These are phyloP conservation scores for Solenopsis fugax DNA, from an alignment of 1,140 invertebrate genomes.

Conservation along the genomic window DNA sequence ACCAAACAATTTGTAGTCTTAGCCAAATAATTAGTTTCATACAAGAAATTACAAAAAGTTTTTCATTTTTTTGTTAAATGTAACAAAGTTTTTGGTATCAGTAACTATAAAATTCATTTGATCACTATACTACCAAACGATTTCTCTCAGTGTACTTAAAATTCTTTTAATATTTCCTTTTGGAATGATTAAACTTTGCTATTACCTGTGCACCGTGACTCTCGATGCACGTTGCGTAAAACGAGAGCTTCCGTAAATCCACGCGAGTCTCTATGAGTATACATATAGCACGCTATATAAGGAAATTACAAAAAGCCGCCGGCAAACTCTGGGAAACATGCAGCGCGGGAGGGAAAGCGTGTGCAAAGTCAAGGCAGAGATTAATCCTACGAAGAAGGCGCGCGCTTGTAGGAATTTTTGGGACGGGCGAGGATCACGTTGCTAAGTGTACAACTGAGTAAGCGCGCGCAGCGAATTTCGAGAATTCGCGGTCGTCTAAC, in stretches of 20 bases:
- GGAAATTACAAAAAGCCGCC: conserved; percentile 28
- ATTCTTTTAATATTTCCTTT: not conserved
- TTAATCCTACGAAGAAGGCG: not conserved
- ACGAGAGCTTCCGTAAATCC: conserved; percentile 1
- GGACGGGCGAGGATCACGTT: conserved; percentile 41
- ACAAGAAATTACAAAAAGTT: too few species aligned
- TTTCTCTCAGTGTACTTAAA: too few species aligned
- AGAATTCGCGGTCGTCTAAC: conserved; percentile 43
- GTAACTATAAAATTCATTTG: too few species aligned
- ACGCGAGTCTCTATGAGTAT: not conserved
- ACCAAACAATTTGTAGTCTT: too few species aligned
- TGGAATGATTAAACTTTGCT: not conserved
- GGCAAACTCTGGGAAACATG: conserved; percentile 13
- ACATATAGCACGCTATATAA: not conserved
- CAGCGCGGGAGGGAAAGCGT: not conserved
- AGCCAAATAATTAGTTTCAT: too few species aligned
- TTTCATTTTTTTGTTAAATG: too few species aligned
- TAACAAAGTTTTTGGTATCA: too few species aligned
- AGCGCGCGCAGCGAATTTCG: conserved; percentile 35
- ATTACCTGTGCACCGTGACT: not conserved
- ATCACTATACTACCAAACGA: too few species aligned
- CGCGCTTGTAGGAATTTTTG: conserved; percentile 44
- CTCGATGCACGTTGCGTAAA: not conserved
- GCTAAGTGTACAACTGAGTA: not conserved
- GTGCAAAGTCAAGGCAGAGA: conserved; percentile 56